These are phyloP conservation scores for Harpagus bidentatus DNA, from an alignment of 2,113 vertebrate genomes.

Conservation along the genomic window DNA sequence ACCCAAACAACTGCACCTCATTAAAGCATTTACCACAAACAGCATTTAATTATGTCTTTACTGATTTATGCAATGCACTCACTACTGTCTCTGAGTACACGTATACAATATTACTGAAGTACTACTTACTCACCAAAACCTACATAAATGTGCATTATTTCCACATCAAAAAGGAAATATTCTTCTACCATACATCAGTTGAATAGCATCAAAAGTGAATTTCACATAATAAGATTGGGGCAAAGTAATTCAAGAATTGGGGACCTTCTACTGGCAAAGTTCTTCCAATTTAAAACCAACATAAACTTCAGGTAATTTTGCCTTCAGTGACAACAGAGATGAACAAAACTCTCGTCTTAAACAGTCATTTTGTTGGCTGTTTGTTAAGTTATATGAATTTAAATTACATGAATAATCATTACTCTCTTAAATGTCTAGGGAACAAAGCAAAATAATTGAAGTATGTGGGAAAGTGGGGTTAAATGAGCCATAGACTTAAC, in stretches of 20 bases:
- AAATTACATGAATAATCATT: not conserved
- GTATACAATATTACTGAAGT: not conserved
- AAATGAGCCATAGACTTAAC: not conserved
- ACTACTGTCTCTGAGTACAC: not conserved
- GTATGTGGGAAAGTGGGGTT: not conserved
- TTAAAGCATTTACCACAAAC: not conserved
- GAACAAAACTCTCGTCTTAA: not conserved
- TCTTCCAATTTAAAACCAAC: not conserved
- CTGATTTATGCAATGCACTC: not conserved
- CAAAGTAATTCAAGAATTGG: not conserved
- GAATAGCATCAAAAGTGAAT: not conserved
- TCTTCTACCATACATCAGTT: not conserved
- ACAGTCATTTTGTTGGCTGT: not conserved
- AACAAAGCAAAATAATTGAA: not conserved
- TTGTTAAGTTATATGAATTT: not conserved
- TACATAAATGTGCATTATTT: not conserved
- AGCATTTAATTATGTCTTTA: not conserved
- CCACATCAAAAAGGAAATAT: not conserved
- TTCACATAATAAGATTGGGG: not conserved
- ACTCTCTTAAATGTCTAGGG: not conserved
- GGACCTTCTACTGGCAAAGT: not conserved
- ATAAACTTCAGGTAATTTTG: not conserved
- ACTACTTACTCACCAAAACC: not conserved
- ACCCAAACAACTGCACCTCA: not conserved
- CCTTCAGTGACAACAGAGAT: not conserved